Evolutionary conservation across 1,140 invertebrate species (phyloP).

Genomic region (Drusus annulatus): DNA sequence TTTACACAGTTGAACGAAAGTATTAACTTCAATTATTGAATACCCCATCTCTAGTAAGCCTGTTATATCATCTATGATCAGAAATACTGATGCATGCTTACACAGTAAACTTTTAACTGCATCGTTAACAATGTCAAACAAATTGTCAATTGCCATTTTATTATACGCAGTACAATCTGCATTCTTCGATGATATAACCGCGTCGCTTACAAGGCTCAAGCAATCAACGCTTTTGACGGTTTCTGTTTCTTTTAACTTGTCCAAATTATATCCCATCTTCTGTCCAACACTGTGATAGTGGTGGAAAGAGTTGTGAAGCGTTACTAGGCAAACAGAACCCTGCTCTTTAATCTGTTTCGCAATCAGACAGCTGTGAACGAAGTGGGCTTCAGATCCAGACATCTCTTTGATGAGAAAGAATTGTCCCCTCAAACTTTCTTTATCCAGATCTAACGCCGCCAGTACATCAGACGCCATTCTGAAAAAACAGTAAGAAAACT

Average conservation of each 20-base stretch:
- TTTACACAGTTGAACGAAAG: constrained; percentile 71
- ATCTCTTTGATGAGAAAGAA: constrained; percentile 79
- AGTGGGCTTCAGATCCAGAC: constrained; percentile 79
- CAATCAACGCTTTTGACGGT: constrained; percentile 73
- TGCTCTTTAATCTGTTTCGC: constrained; percentile 73
- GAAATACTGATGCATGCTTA: constrained; percentile 64
- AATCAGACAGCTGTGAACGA: constrained; percentile 76
- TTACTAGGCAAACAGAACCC: constrained; percentile 74
- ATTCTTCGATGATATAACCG: constrained; percentile 63
- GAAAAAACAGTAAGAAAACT: too few species aligned
- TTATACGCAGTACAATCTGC: constrained; percentile 55
- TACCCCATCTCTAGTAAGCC: constrained; percentile 78
- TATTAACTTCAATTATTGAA: constrained; percentile 70
- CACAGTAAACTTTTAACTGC: constrained; percentile 51
- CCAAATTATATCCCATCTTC: constrained; percentile 80
- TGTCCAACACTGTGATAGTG: constrained; percentile 83
- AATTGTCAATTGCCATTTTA: constrained; percentile 59
- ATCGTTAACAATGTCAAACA: constrained; percentile 60
- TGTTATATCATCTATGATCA: constrained; percentile 81
- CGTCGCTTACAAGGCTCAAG: constrained; percentile 69
- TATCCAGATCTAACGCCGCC: constrained; percentile 75
- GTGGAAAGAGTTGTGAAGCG: constrained; percentile 78
- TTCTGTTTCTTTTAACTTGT: constrained; percentile 71
- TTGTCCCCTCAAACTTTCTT: constrained; percentile 70
- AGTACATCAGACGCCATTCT: constrained; percentile 73